Evolutionary conservation across 2,113 vertebrate species (phyloP), one percentile per base, ranked within the genome.

Genomic region (Brevimyrus niger): DNA sequence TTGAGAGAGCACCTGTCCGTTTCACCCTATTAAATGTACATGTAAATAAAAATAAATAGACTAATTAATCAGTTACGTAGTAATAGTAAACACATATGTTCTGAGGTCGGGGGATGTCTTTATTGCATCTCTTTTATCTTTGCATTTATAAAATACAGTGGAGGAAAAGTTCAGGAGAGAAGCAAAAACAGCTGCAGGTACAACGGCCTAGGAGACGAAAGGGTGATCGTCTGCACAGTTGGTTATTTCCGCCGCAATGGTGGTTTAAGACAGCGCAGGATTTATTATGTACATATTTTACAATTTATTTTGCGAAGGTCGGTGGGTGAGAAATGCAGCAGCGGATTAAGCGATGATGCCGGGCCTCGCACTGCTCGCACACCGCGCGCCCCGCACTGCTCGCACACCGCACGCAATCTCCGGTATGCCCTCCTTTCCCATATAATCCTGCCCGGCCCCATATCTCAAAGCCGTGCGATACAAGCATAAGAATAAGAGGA

Each of bases 211-310:
- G 15, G 21, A 86, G 23, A 35, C 10, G n/a, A 31, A 27, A n/a
- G n/a, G 3, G 3, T 17, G 3, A 53, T 27, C 85, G 5, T 86
- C 48, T 86, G 85, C 44, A 48, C 31, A 17, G 85, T 19, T 7
- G 48, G 48, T 51, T 86, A 86, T 86, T 86, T 51, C 27, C 44
- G 21, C 46, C 38, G 31, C 23, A 86, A 31, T 51, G 48, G 44
- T 13, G n/a, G 48, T 46, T 86, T 86, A 86, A 35, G 48, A 31
- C 85, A 48, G 10, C 4, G 48, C 85, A 86, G 82, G 44, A 86
- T 31, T 86, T 31, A 86, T 48, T 50, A 51, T 86, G 85, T 86
- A 53, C 48, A 51, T 51, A 51, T 86, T 86, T 53, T 85, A 48
- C 2, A 48, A 23, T 44, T 85, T 85, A 48, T 48, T 85, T 23